Conservation (phyloP, 2,888 invertebrate species). For the Punctoribates punctum region DNA sequence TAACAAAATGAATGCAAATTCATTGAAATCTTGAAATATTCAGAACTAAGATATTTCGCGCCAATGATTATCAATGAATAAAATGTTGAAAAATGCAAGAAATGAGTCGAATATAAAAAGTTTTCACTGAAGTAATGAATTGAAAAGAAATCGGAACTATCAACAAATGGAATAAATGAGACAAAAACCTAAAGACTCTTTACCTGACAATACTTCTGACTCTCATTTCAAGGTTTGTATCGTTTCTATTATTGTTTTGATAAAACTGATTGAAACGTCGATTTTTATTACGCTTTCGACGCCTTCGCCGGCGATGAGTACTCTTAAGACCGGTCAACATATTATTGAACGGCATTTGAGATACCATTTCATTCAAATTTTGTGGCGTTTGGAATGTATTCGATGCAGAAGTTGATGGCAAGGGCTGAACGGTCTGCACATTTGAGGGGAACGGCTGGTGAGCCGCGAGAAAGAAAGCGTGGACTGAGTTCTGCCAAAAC, state of each 20-base stretch:
- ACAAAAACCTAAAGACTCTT: not conserved
- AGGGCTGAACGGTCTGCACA: not conserved
- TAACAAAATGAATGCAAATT: slow-evolving; percentile 17
- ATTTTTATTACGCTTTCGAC: slow-evolving; percentile 6
- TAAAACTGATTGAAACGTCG: not conserved
- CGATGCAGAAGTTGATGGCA: not conserved
- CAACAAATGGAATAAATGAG: not conserved
- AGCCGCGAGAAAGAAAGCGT: slow-evolving; percentile 30
- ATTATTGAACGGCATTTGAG: not conserved
- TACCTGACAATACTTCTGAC: slow-evolving; percentile 19
- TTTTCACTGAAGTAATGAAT: not conserved
- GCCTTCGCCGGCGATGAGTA: slow-evolving; percentile 18
- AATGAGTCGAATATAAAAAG: not conserved
- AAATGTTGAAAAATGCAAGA: slow-evolving; percentile 19
- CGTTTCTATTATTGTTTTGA: not conserved
- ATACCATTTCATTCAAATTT: not conserved
- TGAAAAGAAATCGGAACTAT: not conserved
- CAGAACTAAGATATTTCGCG: not conserved
- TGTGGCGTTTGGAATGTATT: not conserved
- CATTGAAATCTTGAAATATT: not conserved
- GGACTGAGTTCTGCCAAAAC: slow-evolving; percentile 39
- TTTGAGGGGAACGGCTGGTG: not conserved
- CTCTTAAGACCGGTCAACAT: not conserved
- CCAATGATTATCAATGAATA: not conserved
- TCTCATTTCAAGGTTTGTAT: slow-evolving; percentile 3